These are phyloP conservation scores for Myioborus melanocephalus DNA, from an alignment of 2,797 vertebrate genomes.

Conservation along the genomic window DNA sequence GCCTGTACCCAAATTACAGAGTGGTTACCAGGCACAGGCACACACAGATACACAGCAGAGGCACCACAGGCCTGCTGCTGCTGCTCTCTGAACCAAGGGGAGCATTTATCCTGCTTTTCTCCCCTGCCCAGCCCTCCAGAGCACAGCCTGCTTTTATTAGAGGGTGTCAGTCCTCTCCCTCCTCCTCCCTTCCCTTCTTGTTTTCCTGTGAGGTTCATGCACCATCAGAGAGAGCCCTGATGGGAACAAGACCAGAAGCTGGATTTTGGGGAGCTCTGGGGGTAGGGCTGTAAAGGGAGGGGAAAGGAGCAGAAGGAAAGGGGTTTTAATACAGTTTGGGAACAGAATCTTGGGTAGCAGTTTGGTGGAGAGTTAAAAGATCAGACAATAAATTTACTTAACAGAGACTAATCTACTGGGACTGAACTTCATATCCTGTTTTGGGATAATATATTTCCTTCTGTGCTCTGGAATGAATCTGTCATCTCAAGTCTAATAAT, in stretches of 20 bases:
- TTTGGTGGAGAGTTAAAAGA: conserved; percentile 77
- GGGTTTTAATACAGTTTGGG: conserved; percentile 15
- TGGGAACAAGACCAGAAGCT: not conserved
- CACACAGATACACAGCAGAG: not conserved
- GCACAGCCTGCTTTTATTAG: conserved; percentile 61
- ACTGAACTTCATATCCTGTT: conserved; percentile 84
- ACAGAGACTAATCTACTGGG: conserved; percentile 76
- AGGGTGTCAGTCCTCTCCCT: not conserved
- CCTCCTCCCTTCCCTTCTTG: not conserved
- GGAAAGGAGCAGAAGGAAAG: not conserved
- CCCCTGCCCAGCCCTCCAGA: not conserved
- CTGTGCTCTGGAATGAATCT: conserved; percentile 82
- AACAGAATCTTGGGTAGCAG: conserved; percentile 61
- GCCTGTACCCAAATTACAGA: not conserved
- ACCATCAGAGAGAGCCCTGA: not conserved
- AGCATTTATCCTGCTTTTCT: conserved; percentile 6
- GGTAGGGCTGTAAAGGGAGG: not conserved
- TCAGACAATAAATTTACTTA: conserved; percentile 81
- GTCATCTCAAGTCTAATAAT: conserved; percentile 79
- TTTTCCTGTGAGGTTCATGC: not conserved
- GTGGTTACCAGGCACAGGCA: not conserved
- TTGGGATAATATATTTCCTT: conserved; percentile 81
- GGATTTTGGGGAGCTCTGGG: not conserved
- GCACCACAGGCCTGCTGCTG: conserved; percentile 7
- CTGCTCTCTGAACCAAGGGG: not conserved